Base-by-base conservation (phyloP, 1,140 invertebrate genomes). In the Leptoteleia sp. region DNA sequence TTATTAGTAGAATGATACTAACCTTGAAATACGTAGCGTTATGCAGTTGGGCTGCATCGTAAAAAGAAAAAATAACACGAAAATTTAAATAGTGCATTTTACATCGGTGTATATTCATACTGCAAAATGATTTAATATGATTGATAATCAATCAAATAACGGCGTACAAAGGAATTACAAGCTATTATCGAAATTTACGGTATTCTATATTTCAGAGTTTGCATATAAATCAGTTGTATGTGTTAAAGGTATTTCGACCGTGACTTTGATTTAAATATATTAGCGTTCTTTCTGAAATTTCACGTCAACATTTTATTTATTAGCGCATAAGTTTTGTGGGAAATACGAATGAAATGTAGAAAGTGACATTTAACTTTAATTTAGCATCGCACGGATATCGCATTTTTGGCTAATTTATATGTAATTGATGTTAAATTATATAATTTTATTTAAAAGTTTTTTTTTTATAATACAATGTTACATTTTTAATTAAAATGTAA, bases 71-170 rank as follows among this genome's bases (percentile, higher is more conserved):
- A 15, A 37, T 15, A 1, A 37, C 29, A 4, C 12, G 25, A 47
- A 47, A 29, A 47, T 47, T 47, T 47, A 25, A 47, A 47, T 47
- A 29, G 3, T 5, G 5, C 12, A 27, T 47, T 13, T 13, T 29
- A 4, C 25, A 47, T 29, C 15, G 2, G 11, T 29, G 4, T 29
- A 16, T 25, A 15, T 8, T 8, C 8, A 31, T 15, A 8, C 25
- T 15, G 11, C 25, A 33, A 50, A 50, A 29, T 17, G 47, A n/a
- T 19, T 50, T 35, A 19, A 7, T 17, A 33, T 35, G 47, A 50
- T 50, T 50, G 47, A 35, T 50, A 50, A 50, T 50, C 47, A 50
- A 50, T 50, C 15, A 50, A 50, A 50, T 50, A 9, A n/a, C 29
- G n/a, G 29, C n/a, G 15, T 17, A 17, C 47, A 19, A 50, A 50